Percentiles rank a stretch among this genome's conserved stretches.
These are phyloP conservation scores for Carassius auratus DNA, from an alignment of 2,113 vertebrate species.

Conservation along the genomic window DNA sequence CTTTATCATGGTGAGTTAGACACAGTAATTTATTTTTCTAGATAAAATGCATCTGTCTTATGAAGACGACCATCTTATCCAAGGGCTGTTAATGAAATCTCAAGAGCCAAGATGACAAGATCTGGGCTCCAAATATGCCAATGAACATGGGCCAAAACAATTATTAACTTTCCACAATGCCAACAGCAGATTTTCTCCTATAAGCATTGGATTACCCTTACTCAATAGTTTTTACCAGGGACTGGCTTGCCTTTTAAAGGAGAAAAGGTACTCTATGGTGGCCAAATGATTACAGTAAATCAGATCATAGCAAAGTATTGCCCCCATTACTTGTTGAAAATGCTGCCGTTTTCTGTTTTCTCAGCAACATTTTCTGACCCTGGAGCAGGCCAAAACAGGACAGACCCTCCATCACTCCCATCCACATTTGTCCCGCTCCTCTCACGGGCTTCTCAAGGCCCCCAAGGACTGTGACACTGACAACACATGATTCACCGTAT, in stretches of 20 bases:
- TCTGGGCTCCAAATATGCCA: constrained; percentile 19
- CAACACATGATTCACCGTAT: constrained; percentile 44
- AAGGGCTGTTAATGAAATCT: constrained; percentile 32
- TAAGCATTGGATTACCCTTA: neutral
- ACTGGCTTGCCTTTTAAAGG: neutral
- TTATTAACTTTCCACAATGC: neutral
- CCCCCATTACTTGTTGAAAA: constrained; percentile 18
- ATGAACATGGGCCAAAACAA: neutral
- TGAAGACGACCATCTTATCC: neutral
- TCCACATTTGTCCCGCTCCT: neutral
- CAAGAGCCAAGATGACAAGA: constrained; percentile 30
- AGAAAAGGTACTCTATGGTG: constrained; percentile 17
- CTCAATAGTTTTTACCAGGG: neutral
- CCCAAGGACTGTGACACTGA: constrained; percentile 37
- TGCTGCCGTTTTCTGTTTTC: constrained; percentile 16
- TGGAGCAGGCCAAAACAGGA: neutral
- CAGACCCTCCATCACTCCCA: neutral
- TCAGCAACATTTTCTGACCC: neutral
- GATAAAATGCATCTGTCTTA: constrained; percentile 6
- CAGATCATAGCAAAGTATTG: constrained; percentile 17
- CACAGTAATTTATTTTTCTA: constrained; percentile 18
- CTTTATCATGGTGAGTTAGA: constrained; percentile 17
- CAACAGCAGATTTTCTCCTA: neutral
- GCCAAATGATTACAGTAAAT: constrained; percentile 9
- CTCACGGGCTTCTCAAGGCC: neutral